A percentile compares a stretch with the other conserved stretches of the same genome.
phyloP scores from a whole-genome alignment of 2,797 vertebrate species.

The Semotilus atromaculatus region DNA sequence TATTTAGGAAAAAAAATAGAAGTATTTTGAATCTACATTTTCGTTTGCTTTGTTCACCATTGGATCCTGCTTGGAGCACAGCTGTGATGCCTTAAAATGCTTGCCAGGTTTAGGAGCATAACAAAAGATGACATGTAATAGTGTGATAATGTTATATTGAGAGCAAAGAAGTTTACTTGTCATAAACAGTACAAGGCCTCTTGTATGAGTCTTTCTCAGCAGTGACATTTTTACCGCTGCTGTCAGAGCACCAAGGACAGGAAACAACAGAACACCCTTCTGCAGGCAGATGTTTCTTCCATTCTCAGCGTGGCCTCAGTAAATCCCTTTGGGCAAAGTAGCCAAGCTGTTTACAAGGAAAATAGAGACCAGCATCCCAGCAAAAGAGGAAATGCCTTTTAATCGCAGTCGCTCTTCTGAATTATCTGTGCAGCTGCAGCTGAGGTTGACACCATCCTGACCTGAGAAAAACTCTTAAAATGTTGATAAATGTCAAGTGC shows the following conservation, averaged over 20 bases:
- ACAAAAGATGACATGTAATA: conserved; percentile 11
- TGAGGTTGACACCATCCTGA: conserved; percentile 39
- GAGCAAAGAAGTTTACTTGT: conserved; percentile 9
- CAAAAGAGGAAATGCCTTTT: conserved; percentile 56
- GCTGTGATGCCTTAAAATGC: not conserved
- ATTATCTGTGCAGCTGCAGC: conserved; percentile 56
- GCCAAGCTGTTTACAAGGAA: conserved; percentile 52
- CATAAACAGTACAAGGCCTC: conserved; percentile 10
- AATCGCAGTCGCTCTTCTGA: conserved; percentile 39
- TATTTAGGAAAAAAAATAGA: not conserved
- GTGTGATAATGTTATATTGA: conserved; percentile 30
- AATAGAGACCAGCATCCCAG: conserved; percentile 43
- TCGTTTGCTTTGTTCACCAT: not conserved
- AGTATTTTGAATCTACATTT: not conserved
- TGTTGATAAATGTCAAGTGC: conserved; percentile 50
- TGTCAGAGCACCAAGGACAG: conserved; percentile 23
- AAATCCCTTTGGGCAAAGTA: conserved; percentile 56
- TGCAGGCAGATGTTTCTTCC: conserved; percentile 59
- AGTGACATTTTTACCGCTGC: conserved; percentile 33
- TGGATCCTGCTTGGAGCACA: not conserved
- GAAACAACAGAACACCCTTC: conserved; percentile 41
- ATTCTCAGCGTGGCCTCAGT: conserved; percentile 43
- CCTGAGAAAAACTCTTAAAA: conserved; percentile 39
- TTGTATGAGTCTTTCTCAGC: conserved; percentile 16
- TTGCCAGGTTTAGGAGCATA: not conserved